A percentile compares a stretch with the other conserved stretches of the same genome.
Conservation (phyloP, 2,113 vertebrate genomes). For the Pandion haliaetus region DNA sequence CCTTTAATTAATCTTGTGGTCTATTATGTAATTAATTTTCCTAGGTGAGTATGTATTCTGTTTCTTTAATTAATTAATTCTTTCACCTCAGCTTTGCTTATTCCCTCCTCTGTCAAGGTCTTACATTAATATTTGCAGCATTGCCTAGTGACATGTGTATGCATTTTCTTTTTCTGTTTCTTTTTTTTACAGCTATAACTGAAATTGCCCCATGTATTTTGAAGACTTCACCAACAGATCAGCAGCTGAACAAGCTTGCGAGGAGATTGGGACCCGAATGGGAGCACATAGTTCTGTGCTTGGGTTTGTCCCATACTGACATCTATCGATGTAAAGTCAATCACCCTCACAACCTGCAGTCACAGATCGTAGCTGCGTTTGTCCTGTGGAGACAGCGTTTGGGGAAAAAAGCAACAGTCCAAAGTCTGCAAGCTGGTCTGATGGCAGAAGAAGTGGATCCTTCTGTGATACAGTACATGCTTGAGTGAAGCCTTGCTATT, state of each 20-base stretch:
- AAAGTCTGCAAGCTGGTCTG: conserved; percentile 74
- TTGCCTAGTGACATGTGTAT: not conserved
- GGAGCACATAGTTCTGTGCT: conserved; percentile 82
- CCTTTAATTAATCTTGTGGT: not conserved
- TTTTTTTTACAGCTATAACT: conserved; percentile 55
- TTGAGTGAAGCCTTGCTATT: conserved; percentile 58
- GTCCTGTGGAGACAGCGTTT: conserved; percentile 83
- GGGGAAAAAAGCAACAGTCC: conserved; percentile 82
- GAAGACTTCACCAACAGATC: conserved; percentile 80
- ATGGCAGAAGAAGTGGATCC: conserved; percentile 74
- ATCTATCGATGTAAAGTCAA: conserved; percentile 86
- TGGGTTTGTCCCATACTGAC: conserved; percentile 82
- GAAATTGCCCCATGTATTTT: conserved; percentile 68
- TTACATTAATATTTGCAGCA: not conserved
- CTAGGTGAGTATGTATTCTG: not conserved
- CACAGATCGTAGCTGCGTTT: conserved; percentile 83
- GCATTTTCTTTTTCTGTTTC: not conserved
- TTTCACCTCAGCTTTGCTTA: not conserved
- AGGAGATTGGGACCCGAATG: conserved; percentile 82
- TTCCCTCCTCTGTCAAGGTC: not conserved
- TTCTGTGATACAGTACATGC: conserved; percentile 75
- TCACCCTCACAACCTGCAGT: conserved; percentile 79
- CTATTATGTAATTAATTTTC: not conserved
- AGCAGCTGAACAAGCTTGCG: conserved; percentile 84
- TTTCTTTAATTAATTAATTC: not conserved